A percentile compares a stretch with the other conserved stretches of the same genome.
Conservation (phyloP, 1,140 invertebrate species). For the Drepana arcuata region DNA sequence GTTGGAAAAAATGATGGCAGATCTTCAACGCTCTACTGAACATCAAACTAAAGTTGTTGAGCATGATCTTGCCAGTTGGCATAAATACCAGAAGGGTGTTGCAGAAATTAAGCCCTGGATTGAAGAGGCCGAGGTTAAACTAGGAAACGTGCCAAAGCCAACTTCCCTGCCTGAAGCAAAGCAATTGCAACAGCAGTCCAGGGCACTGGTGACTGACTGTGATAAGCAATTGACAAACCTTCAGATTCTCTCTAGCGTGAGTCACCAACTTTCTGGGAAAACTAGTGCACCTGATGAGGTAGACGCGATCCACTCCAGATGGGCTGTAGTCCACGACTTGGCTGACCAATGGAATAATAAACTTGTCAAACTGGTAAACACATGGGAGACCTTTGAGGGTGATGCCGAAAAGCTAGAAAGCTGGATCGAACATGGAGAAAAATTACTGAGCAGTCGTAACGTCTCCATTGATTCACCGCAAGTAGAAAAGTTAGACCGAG, state of each 20-base stretch:
- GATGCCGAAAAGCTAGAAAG: constrained; percentile 80
- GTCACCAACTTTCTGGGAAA: constrained; percentile 81
- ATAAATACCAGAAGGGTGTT: constrained; percentile 85
- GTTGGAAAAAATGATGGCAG: constrained; percentile 77
- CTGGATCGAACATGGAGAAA: constrained; percentile 81
- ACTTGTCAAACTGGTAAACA: constrained; percentile 82
- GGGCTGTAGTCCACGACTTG: constrained; percentile 82
- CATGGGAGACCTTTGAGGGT: constrained; percentile 85
- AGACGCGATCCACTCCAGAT: constrained; percentile 84
- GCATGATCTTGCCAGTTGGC: constrained; percentile 87
- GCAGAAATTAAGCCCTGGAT: constrained; percentile 91
- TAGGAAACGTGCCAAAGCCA: constrained; percentile 82
- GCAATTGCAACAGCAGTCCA: constrained; percentile 79
- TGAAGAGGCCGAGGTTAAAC: constrained; percentile 86
- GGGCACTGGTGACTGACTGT: constrained; percentile 82
- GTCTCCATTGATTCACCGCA: constrained; percentile 77
- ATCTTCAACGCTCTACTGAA: constrained; percentile 79
- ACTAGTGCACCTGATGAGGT: constrained; percentile 85
- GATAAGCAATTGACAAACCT: constrained; percentile 82
- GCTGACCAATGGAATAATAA: constrained; percentile 82
- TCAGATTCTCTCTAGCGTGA: constrained; percentile 80
- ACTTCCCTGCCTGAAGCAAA: constrained; percentile 84
- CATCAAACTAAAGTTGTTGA: constrained; percentile 81
- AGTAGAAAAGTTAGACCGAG: constrained; percentile 80
- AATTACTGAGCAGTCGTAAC: constrained; percentile 71